Base-by-base conservation (phyloP, 2,797 vertebrate genomes). In the Rhinatrema bivittatum region DNA sequence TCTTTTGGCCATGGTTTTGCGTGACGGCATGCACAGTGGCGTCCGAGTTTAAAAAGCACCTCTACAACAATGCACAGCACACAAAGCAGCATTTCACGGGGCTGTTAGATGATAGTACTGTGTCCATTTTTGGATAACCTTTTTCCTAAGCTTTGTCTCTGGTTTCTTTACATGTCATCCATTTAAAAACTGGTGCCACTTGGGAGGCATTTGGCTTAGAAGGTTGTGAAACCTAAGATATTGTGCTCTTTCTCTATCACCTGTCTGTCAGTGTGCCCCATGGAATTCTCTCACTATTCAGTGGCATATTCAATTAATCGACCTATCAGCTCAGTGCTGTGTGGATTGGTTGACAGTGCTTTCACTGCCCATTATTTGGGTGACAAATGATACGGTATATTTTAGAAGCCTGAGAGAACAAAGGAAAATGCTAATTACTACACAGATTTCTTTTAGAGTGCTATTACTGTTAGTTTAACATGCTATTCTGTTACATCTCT, bases 231-330 rank as follows among this genome's bases (percentile, higher is more conserved):
- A 57, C 32, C 55, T 29, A 29, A 34, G 34, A 29, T 52, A 46
- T 60, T 44, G 39, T 43, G 45, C 33, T 25, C 12, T 57, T 52
- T 53, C 46, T 47, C 48, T 53, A 68, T 68, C 51, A 54, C 52
- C 37, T 70, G 55, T 31, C 47, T 32, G 23, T 70, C 76, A 65
- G 37, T 50, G 54, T 36, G 28, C 29, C 28, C 38, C 51, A 38
- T 26, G 37, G 46, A 41, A 59, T 65, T 56, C 51, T 57, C 42
- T 36, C 25, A 0, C 29, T 35, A 50, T 65, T 65, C 10, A 20
- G 20, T 1, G 0, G 12, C 38, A 37, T 68, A 35, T 66, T 71
- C 77, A 65, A 70, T 68, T 58, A 62, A 58, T 49, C 11, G 27
- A 69, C 54, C 58, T 52, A 23, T 66, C 25, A 15, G 20, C 50